These are phyloP conservation scores for Prunella fulvescens DNA, from an alignment of 2,113 vertebrate species.

Conservation along the genomic window DNA sequence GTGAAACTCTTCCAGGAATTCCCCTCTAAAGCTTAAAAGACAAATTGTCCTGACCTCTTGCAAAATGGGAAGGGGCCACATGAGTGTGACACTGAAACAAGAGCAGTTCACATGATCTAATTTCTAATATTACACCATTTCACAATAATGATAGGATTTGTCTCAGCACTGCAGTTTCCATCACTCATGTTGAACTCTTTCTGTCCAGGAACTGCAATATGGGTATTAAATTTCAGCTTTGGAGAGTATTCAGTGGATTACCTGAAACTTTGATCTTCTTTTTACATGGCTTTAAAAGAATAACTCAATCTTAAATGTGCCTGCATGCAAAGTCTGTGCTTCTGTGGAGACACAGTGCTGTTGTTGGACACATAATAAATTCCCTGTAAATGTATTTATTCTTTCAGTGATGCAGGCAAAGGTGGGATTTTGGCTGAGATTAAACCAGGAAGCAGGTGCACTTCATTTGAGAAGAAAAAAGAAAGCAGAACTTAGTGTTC, in stretches of 20 bases:
- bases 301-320: not conserved
- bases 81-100: not conserved
- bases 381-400: not conserved
- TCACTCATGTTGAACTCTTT: not conserved
- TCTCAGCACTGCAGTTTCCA: not conserved
- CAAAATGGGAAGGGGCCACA: not conserved
- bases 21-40: not conserved
- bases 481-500: not conserved
- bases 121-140: not conserved
- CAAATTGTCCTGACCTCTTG: constrained; percentile 29
- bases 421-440: not conserved
- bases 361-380: not conserved
- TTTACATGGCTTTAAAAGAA: not conserved
- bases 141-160: not conserved
- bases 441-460: not conserved
- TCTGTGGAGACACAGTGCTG: not conserved
- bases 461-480: not conserved
- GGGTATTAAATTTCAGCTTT: not conserved
- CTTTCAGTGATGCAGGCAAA: not conserved
- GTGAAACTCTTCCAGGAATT: not conserved
- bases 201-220: not conserved
- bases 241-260: not conserved
- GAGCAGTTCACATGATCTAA: not conserved
- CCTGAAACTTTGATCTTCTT: not conserved
- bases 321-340: not conserved